phyloP scores from a whole-genome alignment of 2,797 vertebrate genomes.

The Anniella stebbinsi region DNA sequence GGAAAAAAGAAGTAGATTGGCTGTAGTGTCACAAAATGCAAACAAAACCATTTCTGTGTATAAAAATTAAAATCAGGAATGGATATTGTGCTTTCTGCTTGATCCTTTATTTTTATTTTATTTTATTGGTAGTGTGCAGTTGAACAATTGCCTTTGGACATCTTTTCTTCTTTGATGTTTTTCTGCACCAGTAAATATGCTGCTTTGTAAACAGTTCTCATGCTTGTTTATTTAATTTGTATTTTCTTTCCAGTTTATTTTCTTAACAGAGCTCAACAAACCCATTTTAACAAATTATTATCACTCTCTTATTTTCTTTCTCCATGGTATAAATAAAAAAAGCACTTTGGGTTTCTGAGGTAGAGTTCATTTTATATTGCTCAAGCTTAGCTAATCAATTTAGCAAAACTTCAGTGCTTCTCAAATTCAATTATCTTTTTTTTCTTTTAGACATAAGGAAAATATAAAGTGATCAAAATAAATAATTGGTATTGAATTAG shows the following conservation, averaged over 20 bases:
- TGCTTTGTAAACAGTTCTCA: constrained; percentile 58
- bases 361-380: constrained; percentile 37
- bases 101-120: constrained; percentile 25
- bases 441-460: constrained; percentile 40
- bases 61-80: constrained; percentile 66
- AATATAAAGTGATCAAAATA: constrained; percentile 57
- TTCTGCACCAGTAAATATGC: constrained; percentile 52
- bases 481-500: constrained; percentile 60
- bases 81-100: constrained; percentile 22
- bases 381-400: constrained; percentile 54
- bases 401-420: constrained; percentile 54
- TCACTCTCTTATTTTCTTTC: constrained; percentile 48
- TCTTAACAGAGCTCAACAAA: constrained; percentile 36
- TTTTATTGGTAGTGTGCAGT: constrained; percentile 26
- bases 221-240: constrained; percentile 48
- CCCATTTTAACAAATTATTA: constrained; percentile 47
- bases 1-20: constrained; percentile 50
- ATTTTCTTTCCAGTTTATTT: constrained; percentile 49
- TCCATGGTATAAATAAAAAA: constrained; percentile 11
- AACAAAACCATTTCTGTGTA: constrained; percentile 37
- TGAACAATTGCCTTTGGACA: constrained; percentile 29
- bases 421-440: constrained; percentile 55
- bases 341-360: constrained; percentile 50
- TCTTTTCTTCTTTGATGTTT: constrained; percentile 54
- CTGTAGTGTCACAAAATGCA: constrained; percentile 56